phyloP scores from a whole-genome alignment of 92 coral and sea anemone genomes.

The Epizoanthus fatuus region DNA sequence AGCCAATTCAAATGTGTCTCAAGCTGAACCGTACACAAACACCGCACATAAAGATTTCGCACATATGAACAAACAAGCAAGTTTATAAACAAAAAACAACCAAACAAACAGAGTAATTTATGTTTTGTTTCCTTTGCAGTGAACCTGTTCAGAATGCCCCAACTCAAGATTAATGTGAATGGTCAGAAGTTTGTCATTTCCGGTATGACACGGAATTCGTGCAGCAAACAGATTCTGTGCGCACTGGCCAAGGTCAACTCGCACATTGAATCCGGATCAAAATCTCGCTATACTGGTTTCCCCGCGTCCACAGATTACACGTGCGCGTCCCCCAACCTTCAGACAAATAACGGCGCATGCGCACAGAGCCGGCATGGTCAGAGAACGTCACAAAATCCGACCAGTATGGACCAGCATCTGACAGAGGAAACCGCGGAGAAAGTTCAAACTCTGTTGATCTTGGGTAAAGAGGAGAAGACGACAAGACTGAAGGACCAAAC shows the following conservation, averaged over 20 bases:
- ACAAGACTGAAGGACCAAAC: constrained; percentile 28
- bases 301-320: background rate
- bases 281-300: background rate
- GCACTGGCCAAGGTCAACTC: constrained; percentile 83
- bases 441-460: constrained; percentile 16
- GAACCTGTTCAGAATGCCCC: constrained; percentile 71
- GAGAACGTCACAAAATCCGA: background rate
- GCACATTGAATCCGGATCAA: constrained; percentile 12
- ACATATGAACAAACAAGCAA: no score
- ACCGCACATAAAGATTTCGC: no score
- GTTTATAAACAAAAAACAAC: background rate
- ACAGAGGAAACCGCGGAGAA: background rate
- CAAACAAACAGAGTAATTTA: background rate
- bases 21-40: no score
- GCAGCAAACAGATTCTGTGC: constrained; percentile 83
- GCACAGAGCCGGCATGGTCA: background rate
- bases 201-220: constrained; percentile 72
- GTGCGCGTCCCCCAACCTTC: background rate
- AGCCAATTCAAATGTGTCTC: no score
- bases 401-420: constrained; percentile 1
- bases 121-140: background rate
- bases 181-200: constrained; percentile 83
- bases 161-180: constrained; percentile 78
- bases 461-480: constrained; percentile 26
- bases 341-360: background rate